Base-by-base conservation (phyloP, 2,888 invertebrate species). In the Athalia rosae region DNA sequence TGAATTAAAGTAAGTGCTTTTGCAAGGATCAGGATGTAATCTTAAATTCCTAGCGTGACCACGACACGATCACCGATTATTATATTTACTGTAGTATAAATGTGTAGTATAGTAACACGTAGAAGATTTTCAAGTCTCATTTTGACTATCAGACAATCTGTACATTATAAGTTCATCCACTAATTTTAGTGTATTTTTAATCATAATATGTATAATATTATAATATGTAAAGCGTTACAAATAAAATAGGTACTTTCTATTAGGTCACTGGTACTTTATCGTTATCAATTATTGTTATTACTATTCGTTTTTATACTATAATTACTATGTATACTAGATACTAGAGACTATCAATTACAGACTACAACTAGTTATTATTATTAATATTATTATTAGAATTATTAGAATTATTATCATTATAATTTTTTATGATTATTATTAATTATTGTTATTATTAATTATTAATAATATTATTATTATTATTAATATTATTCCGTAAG, bases 211-310 rank as follows among this genome's bases (percentile, higher is more conserved):
- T 77, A 76, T 76, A 73, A 74, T 79, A 78, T 66, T 71, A 62
- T 77, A 79, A 79, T 77, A 81, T 82, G 82, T 83, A 82, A 86
- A 86, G 84, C 83, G 81, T 80, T 83, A 84, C 83, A 83, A 84
- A 83, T 83, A 84, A 83, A 83, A 78, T 84, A 83, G 83, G 82
- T 85, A 81, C 79, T 82, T 81, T 80, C 80, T 82, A 82, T 85
- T 85, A 85, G 85, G 84, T 85, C 85, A 84, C 82, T 83, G 84
- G 83, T 86, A 86, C 80, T 83, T 81, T 81, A 82, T 83, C 79
- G 80, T 81, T 82, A 81, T 82, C 82, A 83, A 28, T 79, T 79
- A 83, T 78, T 77, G 63, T 63, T 63, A 41, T 63, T 63, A n/a
- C 48, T 66, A 48, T 74, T n/a, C n/a, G 61, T 73, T 47, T 73